phyloP scores from a whole-genome alignment of 1,140 invertebrate genomes.

The Ectropis grisescens region DNA sequence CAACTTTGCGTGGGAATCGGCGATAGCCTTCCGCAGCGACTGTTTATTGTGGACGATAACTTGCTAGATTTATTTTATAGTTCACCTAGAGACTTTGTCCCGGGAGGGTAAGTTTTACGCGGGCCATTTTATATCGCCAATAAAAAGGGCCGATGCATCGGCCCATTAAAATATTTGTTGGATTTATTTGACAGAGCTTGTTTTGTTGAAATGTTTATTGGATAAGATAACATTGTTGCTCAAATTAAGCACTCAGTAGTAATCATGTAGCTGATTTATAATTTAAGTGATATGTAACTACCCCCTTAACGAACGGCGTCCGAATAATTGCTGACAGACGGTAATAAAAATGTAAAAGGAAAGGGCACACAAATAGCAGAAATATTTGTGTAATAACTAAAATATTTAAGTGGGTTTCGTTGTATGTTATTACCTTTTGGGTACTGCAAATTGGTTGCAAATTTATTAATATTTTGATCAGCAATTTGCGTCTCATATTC shows the following conservation, averaged over 20 bases:
- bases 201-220: conserved; percentile 58
- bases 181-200: conserved; percentile 56
- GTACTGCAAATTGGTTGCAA: conserved; percentile 8
- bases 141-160: conserved; percentile 53
- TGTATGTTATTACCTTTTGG: no score
- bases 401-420: no score
- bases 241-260: conserved; percentile 26
- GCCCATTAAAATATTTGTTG: conserved; percentile 64
- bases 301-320: no score
- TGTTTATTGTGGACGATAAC: conserved; percentile 67
- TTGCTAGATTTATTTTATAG: conserved; percentile 68
- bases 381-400: no score
- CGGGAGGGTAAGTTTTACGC: conserved; percentile 34
- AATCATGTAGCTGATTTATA: conserved; percentile 8
- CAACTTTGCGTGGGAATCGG: conserved; percentile 66
- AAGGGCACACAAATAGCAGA: no score
- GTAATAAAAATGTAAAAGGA: no score
- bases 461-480: no score
- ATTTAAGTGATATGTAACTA: no score
- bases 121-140: conserved; percentile 48
- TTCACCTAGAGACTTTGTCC: conserved; percentile 50
- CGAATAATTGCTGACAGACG: no score
- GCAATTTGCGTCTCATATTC: no score
- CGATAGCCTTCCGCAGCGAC: conserved; percentile 60
- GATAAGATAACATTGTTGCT: conserved; percentile 49